Conservation (phyloP, 2,113 vertebrate species). For the Chamaea fasciata region DNA sequence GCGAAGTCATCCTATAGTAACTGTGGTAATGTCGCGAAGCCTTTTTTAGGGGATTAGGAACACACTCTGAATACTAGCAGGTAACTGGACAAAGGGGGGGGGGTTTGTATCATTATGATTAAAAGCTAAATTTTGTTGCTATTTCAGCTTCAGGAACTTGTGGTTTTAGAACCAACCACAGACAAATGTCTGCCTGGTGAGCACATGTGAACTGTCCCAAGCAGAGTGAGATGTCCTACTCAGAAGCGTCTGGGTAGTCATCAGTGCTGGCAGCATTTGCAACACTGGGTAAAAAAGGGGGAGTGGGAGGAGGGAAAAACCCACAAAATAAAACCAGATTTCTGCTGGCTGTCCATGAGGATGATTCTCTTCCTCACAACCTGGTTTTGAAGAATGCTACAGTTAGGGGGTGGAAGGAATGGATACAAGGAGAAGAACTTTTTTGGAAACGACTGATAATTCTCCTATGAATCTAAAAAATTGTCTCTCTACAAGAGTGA, state of each 20-base stretch:
- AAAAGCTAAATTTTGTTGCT: constrained; percentile 7
- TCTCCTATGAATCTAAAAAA: background rate
- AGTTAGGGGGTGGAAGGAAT: background rate
- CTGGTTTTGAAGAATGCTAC: constrained; percentile 13
- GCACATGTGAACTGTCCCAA: constrained; percentile 61
- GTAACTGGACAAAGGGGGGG: background rate
- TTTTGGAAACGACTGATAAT: background rate
- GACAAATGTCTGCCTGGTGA: constrained; percentile 63
- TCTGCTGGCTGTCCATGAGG: background rate
- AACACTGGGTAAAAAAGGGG: background rate
- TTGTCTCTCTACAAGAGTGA: background rate
- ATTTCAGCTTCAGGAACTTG: constrained; percentile 53
- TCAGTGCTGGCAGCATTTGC: constrained; percentile 48
- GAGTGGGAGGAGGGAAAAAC: constrained; percentile 19
- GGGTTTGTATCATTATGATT: background rate
- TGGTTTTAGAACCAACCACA: constrained; percentile 47
- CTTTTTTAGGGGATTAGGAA: background rate
- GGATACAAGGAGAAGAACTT: background rate
- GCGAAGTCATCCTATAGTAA: background rate
- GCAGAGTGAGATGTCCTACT: constrained; percentile 59
- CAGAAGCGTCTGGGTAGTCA: constrained; percentile 60
- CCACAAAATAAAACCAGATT: constrained; percentile 64
- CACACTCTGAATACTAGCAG: background rate
- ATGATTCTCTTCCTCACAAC: constrained; percentile 25
- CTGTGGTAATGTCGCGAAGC: background rate